Conservation (phyloP, 2,113 vertebrate genomes). For the Hyaena hyaena region DNA sequence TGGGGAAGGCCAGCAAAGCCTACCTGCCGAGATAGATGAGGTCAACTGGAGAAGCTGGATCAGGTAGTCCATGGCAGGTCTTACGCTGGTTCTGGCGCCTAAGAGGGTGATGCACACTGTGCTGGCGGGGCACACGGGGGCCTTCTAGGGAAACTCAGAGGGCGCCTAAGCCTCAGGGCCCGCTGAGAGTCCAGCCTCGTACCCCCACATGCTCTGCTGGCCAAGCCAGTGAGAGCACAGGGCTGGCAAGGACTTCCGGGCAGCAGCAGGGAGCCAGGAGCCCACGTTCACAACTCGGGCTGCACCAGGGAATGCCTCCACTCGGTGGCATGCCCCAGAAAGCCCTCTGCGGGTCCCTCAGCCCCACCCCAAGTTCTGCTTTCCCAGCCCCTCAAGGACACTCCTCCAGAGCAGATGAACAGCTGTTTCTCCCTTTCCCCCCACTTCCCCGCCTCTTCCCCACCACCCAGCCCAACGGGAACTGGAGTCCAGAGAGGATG, state of each 20-base stretch:
- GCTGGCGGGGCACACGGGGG: not conserved
- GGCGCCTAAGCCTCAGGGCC: not conserved
- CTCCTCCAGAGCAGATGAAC: not conserved
- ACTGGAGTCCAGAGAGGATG: constrained; percentile 8
- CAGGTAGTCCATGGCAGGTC: constrained; percentile 47
- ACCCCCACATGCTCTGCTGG: not conserved
- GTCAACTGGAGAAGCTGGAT: constrained; percentile 47
- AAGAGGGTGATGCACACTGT: accelerated
- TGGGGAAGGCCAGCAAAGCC: not conserved
- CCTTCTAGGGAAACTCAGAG: not conserved
- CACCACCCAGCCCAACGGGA: not conserved
- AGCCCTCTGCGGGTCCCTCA: not conserved
- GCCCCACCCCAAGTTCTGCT: constrained; percentile 64
- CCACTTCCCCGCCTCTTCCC: not conserved
- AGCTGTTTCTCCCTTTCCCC: not conserved
- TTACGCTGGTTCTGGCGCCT: not conserved
- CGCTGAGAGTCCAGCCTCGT: not conserved
- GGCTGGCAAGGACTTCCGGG: not conserved
- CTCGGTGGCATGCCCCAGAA: not conserved
- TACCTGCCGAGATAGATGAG: not conserved
- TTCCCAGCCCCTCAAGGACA: not conserved
- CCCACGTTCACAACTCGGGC: not conserved
- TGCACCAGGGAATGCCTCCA: not conserved
- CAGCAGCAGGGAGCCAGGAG: not conserved
- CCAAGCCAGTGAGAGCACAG: not conserved